A percentile compares a stretch with the other conserved stretches of the same genome.
These are phyloP conservation scores for Saguinus imperator DNA, from an alignment of 2,113 vertebrate genomes.

Conservation along the genomic window DNA sequence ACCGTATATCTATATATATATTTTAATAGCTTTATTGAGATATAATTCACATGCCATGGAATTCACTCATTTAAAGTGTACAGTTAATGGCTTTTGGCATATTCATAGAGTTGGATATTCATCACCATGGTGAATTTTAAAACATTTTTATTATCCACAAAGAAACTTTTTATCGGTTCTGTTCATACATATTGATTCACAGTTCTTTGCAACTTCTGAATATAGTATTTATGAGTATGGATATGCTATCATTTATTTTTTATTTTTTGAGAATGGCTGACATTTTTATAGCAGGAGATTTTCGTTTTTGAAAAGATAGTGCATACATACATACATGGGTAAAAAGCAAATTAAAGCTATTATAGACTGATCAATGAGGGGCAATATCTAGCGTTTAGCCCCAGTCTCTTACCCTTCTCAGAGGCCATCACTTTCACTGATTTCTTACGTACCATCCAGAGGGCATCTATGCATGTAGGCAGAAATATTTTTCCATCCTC, in stretches of 20 bases:
- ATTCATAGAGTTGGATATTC: neutral
- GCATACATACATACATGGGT: neutral
- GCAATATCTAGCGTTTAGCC: too few relatives aligned
- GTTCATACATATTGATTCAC: neutral
- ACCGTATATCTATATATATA: neutral
- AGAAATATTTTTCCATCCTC: neutral
- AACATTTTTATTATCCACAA: neutral
- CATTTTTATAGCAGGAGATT: neutral
- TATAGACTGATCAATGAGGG: neutral
- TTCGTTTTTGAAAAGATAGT: neutral
- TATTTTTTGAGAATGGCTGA: neutral
- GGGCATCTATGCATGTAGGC: neutral
- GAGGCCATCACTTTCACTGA: neutral
- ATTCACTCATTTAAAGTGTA: neutral
- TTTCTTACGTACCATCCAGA: neutral
- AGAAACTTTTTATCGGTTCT: neutral
- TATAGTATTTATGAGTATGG: neutral
- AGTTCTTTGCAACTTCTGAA: neutral
- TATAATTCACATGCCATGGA: neutral
- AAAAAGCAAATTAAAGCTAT: neutral
- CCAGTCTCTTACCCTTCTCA: neutral
- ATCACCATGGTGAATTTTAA: neutral
- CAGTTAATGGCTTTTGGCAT: neutral
- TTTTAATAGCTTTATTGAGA: conserved; percentile 16
- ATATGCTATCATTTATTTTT: neutral